These are phyloP conservation scores for Cryptotermes secundus DNA, from an alignment of 1,140 invertebrate genomes.

Conservation along the genomic window DNA sequence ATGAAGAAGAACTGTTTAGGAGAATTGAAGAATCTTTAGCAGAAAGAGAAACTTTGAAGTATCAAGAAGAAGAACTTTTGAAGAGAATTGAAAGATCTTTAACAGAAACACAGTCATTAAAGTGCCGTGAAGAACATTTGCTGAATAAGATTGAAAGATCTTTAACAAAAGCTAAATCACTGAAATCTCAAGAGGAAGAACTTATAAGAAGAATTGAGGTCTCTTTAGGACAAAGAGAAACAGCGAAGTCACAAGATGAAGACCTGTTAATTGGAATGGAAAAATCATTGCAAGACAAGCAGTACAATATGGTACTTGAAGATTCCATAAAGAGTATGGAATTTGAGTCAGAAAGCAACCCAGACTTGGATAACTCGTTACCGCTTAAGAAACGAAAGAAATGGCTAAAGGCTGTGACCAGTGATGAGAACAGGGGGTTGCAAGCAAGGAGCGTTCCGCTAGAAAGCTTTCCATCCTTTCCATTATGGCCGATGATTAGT, in stretches of 20 bases:
- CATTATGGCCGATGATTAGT: background rate
- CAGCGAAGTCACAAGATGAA: background rate
- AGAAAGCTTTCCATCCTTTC: background rate
- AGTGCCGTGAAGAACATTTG: background rate
- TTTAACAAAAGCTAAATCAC: background rate
- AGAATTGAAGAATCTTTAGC: slow-evolving; percentile 15
- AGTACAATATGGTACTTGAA: background rate
- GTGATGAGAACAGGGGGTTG: background rate
- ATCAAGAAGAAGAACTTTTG: background rate
- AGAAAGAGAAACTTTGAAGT: background rate
- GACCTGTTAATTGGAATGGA: background rate
- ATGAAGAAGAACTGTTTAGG: background rate
- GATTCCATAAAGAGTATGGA: background rate
- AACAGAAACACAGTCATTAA: background rate
- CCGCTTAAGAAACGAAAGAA: background rate
- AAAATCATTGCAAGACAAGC: background rate
- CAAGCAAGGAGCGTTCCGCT: background rate
- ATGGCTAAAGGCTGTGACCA: background rate
- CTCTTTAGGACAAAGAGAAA: background rate
- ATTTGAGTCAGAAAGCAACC: background rate
- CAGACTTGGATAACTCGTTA: background rate
- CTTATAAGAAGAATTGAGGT: background rate
- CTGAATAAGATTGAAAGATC: background rate
- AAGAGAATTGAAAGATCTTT: background rate
- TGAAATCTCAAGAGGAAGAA: background rate